Percentiles rank a stretch among this genome's conserved stretches.
These are phyloP conservation scores for Brachyopa scutellaris DNA, from an alignment of 2,888 invertebrate genomes.

Conservation along the genomic window DNA sequence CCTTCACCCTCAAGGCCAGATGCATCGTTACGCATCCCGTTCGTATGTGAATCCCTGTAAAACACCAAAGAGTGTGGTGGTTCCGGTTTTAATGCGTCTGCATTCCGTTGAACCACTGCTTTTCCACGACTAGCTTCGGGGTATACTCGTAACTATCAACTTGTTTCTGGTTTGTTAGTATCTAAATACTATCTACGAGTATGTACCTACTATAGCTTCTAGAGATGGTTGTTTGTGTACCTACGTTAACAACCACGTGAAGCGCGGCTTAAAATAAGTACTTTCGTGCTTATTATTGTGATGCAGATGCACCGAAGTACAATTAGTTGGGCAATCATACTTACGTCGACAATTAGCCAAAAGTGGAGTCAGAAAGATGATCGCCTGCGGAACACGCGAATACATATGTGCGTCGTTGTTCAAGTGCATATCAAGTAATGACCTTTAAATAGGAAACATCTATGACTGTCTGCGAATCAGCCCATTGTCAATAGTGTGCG, in stretches of 20 bases:
- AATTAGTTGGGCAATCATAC: conserved; percentile 46
- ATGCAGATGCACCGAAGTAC: conserved; percentile 30
- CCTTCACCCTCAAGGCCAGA: conserved; percentile 38
- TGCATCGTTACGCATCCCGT: conserved; percentile 1
- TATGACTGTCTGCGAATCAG: neutral
- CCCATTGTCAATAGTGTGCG: no score
- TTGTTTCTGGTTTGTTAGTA: conserved; percentile 30
- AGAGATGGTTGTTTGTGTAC: neutral
- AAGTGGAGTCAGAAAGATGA: conserved; percentile 7
- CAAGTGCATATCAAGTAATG: conserved; percentile 20
- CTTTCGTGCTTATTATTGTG: conserved; percentile 8
- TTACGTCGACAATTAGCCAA: conserved; percentile 37
- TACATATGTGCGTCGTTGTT: neutral
- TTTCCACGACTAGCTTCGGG: no score
- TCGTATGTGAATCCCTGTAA: neutral
- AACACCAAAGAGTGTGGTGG: neutral
- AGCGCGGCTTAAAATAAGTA: neutral
- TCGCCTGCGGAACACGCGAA: conserved; percentile 1
- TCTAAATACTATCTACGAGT: no score
- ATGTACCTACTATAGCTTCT: no score
- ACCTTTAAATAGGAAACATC: conserved; percentile 17
- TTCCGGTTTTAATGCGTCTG: conserved; percentile 37
- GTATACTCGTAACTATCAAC: neutral
- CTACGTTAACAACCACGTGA: conserved; percentile 28
- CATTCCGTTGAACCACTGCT: neutral